Evolutionary conservation across 2,113 vertebrate species (phyloP), one percentile per base, ranked within the genome.

Genomic region (Gallinago undulata): DNA sequence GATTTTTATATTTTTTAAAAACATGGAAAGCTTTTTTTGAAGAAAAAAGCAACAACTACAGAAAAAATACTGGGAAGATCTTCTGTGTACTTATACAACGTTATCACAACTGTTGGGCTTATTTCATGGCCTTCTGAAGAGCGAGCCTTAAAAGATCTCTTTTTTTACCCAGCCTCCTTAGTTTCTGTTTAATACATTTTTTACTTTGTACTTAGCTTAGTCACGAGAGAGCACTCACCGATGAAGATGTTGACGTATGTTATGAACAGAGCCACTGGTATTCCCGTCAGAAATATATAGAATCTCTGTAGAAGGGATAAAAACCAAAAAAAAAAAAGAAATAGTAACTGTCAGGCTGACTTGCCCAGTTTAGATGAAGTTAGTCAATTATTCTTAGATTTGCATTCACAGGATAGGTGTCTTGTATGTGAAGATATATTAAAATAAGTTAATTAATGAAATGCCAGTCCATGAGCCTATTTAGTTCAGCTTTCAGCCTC

Each of bases 241-340:
- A 99, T 91, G 59, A 99, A 99, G 85, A 99, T 4, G 93, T 99
- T 99, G 86, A 99, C 97, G 37, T 93, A 96, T 0, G 98, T 98
- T 96, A 99, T 93, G 64, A 98, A 27, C 23, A 98, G 30, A 7
- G 84, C 97, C 63, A 98, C 63, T 27, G 99, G 99, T 91, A 99
- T 96, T 79, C 98, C 99, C 4, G 99, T 99, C 95, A 99, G 95
- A 62, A 98, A 94, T 81, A 98, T 0, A 72, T 99, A 99, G 96
- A 93, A 99, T 98, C 79, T 97, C 99, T 99, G 97, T 19, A 70
- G 28, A 92, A 25, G 14, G 27, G 11, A 74, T 39, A 73, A 82
- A 67, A 60, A 37, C 21, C 27, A 27, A 62, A 70, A 73, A 78
- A 30, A n/a, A 62, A 69, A 69, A 78, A 77, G n/a, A 75, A 93